phyloP scores from a whole-genome alignment of 2,113 vertebrate species.

The Parotia lawesii region DNA sequence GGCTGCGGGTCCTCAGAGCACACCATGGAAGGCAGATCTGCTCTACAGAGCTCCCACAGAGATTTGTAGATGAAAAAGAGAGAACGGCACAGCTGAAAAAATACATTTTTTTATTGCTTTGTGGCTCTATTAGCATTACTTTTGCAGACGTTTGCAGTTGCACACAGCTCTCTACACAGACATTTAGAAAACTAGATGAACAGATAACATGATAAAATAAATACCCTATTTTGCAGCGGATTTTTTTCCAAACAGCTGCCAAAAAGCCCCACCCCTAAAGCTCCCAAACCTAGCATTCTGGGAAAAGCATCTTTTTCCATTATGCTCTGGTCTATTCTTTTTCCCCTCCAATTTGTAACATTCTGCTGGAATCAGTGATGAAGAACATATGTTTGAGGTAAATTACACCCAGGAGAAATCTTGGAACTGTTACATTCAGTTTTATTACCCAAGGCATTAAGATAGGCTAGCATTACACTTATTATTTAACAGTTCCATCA shows the following conservation, averaged over 20 bases:
- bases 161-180: neutral
- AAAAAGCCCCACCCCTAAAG: neutral
- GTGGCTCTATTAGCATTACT: neutral
- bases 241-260: neutral
- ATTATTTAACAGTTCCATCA: slow-evolving; percentile 65
- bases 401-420: slow-evolving; percentile 70
- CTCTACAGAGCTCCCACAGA: neutral
- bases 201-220: slow-evolving; percentile 12
- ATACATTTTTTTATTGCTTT: neutral
- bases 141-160: neutral
- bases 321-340: slow-evolving; percentile 47
- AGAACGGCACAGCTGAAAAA: neutral
- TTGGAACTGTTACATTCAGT: slow-evolving; percentile 65
- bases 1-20: neutral
- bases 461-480: slow-evolving; percentile 43
- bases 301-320: slow-evolving; percentile 43
- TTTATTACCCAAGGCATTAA: slow-evolving; percentile 66
- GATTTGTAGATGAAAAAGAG: neutral
- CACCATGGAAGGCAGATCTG: neutral
- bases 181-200: neutral
- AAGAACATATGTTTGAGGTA: slow-evolving; percentile 69
- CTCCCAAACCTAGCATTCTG: neutral
- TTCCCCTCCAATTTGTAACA: slow-evolving; percentile 54
- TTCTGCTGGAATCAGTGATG: slow-evolving; percentile 68
- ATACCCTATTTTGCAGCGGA: neutral